phyloP scores from a whole-genome alignment of 2,888 invertebrate genomes.

The Diplolepis rosae region DNA sequence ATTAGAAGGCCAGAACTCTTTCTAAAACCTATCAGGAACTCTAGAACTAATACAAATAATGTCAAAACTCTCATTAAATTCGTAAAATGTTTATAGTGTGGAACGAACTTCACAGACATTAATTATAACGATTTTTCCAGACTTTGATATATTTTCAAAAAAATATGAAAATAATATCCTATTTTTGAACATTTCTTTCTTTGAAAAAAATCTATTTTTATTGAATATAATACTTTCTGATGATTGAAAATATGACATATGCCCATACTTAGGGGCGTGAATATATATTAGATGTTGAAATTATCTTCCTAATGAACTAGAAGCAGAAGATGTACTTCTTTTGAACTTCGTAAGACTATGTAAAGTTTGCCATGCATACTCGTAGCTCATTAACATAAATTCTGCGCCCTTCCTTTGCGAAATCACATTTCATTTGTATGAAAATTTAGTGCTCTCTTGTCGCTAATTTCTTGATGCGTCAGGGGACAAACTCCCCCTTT shows the following conservation, averaged over 20 bases:
- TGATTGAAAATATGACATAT: not conserved
- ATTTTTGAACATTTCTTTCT: not conserved
- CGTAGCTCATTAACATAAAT: conserved; percentile 27
- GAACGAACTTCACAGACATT: too few species aligned
- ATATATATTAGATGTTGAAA: conserved; percentile 6
- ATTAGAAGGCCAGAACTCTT: too few species aligned
- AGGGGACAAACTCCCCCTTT: conserved; percentile 18
- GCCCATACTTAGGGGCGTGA: not conserved
- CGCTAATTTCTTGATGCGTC: conserved; percentile 29
- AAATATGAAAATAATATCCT: not conserved
- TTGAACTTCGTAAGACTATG: conserved; percentile 10
- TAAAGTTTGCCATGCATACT: conserved; percentile 14
- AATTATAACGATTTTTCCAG: not conserved
- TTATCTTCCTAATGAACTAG: conserved; percentile 15
- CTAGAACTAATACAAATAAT: too few species aligned
- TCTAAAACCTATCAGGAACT: too few species aligned
- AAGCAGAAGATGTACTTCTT: conserved; percentile 9
- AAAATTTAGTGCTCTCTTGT: conserved; percentile 29
- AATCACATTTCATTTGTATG: conserved; percentile 28
- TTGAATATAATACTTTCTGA: not conserved
- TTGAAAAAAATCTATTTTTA: not conserved
- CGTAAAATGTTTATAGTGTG: too few species aligned
- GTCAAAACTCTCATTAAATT: too few species aligned
- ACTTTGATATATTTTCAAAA: not conserved
- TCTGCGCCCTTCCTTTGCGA: conserved; percentile 19